A percentile compares a stretch with the other conserved stretches of the same genome.
Conservation (phyloP, 2,888 invertebrate genomes). For the Oegoconia quadripuncta region DNA sequence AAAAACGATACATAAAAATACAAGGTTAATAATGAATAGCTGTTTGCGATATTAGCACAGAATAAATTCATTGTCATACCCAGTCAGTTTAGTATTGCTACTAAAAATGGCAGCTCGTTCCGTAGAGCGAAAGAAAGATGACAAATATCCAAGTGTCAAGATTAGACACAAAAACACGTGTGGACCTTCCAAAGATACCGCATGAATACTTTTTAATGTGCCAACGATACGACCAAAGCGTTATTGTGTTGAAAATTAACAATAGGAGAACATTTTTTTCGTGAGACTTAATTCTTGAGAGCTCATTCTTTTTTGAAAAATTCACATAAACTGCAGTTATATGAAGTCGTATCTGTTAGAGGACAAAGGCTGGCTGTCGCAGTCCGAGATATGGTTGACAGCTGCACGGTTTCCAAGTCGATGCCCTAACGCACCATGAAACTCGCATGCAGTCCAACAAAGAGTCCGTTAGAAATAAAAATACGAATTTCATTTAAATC, state of each 20-base stretch:
- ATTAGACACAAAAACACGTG: conserved; percentile 55
- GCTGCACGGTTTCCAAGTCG: conserved; percentile 62
- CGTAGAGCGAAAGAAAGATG: conserved; percentile 42
- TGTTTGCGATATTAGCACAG: too few relatives aligned
- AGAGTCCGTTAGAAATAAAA: conserved; percentile 62
- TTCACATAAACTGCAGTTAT: conserved; percentile 76
- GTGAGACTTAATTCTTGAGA: conserved; percentile 67
- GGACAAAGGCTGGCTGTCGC: conserved; percentile 65
- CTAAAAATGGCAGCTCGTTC: conserved; percentile 37
- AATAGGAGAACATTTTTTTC: conserved; percentile 62
- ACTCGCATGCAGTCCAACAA: conserved; percentile 59
- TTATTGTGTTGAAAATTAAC: conserved; percentile 58
- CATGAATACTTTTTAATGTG: conserved; percentile 79
- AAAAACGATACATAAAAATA: too few relatives aligned
- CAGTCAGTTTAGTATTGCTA: too few relatives aligned
- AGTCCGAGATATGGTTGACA: conserved; percentile 66
- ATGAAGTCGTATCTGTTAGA: conserved; percentile 69
- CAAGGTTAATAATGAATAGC: too few relatives aligned
- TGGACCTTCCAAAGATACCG: conserved; percentile 67
- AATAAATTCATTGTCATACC: too few relatives aligned
- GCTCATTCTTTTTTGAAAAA: conserved; percentile 61
- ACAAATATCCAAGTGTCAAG: conserved; percentile 69
- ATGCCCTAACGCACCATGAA: conserved; percentile 62
- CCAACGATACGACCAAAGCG: conserved; percentile 74
- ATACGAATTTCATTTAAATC: conserved; percentile 64